phyloP scores from a whole-genome alignment of 2,888 invertebrate species.

The Ectemnius cavifrons region DNA sequence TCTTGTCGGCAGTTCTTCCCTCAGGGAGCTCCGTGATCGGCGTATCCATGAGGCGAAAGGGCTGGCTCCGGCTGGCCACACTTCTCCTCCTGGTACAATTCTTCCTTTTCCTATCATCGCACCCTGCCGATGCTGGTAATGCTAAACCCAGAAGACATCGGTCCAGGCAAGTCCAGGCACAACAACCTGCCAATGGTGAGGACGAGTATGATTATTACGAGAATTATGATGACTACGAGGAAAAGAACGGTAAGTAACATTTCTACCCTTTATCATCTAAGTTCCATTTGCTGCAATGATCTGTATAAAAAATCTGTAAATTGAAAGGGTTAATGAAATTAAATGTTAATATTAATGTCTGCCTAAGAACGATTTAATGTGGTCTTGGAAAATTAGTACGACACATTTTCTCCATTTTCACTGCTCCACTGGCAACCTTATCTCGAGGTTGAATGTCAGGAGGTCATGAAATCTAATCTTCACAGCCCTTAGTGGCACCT shows the following conservation, averaged over 20 bases:
- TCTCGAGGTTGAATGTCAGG: slow-evolving; percentile 10
- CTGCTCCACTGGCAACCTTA: not conserved
- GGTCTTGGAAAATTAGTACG: not conserved
- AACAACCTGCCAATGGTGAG: slow-evolving; percentile 55
- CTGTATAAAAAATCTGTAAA: not conserved
- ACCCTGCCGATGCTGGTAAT: slow-evolving; percentile 48
- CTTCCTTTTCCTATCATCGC: slow-evolving; percentile 35
- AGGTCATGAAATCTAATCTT: slow-evolving; percentile 10
- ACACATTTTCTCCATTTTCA: not conserved
- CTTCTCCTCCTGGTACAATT: slow-evolving; percentile 52
- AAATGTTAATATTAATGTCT: not conserved
- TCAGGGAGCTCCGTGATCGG: slow-evolving; percentile 1
- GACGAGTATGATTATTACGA: slow-evolving; percentile 68
- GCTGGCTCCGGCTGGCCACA: slow-evolving; percentile 42
- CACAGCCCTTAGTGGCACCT: not conserved
- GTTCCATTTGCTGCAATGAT: not conserved
- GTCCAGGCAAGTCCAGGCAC: slow-evolving; percentile 56
- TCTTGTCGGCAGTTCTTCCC: slow-evolving; percentile 26
- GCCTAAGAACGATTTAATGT: not conserved
- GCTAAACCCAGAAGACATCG: slow-evolving; percentile 48
- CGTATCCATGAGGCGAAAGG: slow-evolving; percentile 46
- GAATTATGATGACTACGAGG: slow-evolving; percentile 66
- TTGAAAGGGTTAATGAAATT: too few species aligned
- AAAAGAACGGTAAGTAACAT: slow-evolving; percentile 58
- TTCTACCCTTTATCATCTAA: not conserved